phyloP scores from a whole-genome alignment of 2,113 vertebrate genomes.

The Pipa parva region DNA sequence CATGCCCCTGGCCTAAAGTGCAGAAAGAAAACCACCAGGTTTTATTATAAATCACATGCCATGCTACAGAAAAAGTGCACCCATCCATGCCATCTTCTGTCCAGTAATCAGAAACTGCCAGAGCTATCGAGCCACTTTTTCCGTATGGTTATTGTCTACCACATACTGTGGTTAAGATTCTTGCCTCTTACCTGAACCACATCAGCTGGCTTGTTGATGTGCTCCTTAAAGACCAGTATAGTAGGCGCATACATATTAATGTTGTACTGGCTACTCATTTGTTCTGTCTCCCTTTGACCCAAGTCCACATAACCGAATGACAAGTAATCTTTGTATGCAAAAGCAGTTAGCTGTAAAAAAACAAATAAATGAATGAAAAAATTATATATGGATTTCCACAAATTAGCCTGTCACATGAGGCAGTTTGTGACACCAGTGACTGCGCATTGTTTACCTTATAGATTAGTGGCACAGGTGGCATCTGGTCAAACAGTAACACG shows the following conservation, averaged over 20 bases:
- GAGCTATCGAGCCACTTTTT: too few relatives aligned
- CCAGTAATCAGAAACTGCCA: not conserved
- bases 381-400: too few relatives aligned
- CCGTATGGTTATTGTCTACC: too few relatives aligned
- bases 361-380: too few relatives aligned
- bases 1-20: constrained; percentile 79
- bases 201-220: constrained; percentile 74
- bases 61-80: not conserved
- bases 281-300: constrained; percentile 70
- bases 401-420: not conserved
- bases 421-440: too few relatives aligned
- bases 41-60: not conserved
- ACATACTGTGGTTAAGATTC: too few relatives aligned
- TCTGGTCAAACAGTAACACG: constrained; percentile 87
- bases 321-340: constrained; percentile 85
- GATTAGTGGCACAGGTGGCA: constrained; percentile 71
- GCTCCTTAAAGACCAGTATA: constrained; percentile 89
- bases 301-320: constrained; percentile 89
- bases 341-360: constrained; percentile 74
- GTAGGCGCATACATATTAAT: constrained; percentile 83
- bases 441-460: constrained; percentile 91
- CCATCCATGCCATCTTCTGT: not conserved
- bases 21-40: constrained; percentile 14
- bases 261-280: constrained; percentile 80
- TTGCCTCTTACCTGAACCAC: constrained; percentile 85